Evolutionary conservation across 2,888 invertebrate species (phyloP), one percentile per base, ranked within the genome.

Genomic region (Epiblema foenella): DNA sequence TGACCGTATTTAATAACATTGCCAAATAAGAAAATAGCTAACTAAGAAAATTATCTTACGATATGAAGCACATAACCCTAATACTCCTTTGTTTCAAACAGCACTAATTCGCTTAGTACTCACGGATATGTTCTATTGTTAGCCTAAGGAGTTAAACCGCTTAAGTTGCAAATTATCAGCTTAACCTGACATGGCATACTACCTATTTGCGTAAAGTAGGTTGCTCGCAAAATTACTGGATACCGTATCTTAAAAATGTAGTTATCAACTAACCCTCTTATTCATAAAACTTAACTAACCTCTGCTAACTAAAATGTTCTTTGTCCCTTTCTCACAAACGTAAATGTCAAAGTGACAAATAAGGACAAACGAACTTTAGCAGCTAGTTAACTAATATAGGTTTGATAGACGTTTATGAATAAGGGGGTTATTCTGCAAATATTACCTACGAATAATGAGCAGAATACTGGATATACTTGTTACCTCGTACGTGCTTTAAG

Each of bases 121-220:
- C 29, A 17, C 51, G 17, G 51, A 52, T 51, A 56, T 54, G 18
- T 37, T 51, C 63, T 37, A 63, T 63, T 37, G 51, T 63, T 63
- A 63, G 15, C 37, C 33, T 63, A 60, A 60, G 59, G 29, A 59
- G 52, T 68, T 68, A 52, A 59, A 60, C 59, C 39, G 68, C 52
- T 52, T 54, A 51, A 60, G 68, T 67, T 67, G 51, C 59, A 59
- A 68, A 68, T 68, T 52, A 68, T 60, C 59, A 33, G 59, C 68
- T 68, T 68, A 60, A 52, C 52, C 49, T 52, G 12, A 68, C 59
- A 52, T 52, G 24, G 17, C 49, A 33, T 33, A 51, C 20, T 18
- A 33, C 59, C 24, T 46, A 46, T 60, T 60, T 46, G 42, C 60
- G 46, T 46, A 24, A 37, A 37, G 9, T 52, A 20, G 37, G 24